phyloP scores from a whole-genome alignment of 2,113 vertebrate genomes.

The Dissostichus mawsoni region DNA sequence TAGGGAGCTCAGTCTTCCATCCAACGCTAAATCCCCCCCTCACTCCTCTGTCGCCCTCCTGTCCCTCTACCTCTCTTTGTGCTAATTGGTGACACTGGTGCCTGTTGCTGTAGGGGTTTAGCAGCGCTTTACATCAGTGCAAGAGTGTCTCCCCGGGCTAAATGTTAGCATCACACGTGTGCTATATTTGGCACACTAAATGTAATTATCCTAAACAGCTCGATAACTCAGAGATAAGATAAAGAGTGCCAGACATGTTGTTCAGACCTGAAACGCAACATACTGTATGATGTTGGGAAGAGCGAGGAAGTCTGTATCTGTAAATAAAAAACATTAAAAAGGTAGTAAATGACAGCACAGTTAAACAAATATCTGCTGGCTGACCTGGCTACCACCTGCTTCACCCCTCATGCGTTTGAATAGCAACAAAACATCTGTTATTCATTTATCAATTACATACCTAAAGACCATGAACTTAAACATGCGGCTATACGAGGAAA shows the following conservation, averaged over 20 bases:
- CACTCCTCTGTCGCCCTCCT: constrained; percentile 22
- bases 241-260: constrained; percentile 5
- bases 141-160: constrained; percentile 33
- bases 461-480: not conserved
- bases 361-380: constrained; percentile 23
- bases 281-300: not conserved
- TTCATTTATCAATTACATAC: not conserved
- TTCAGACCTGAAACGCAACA: not conserved
- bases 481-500: not conserved
- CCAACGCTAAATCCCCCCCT: constrained; percentile 36
- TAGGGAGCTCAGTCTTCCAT: constrained; percentile 37
- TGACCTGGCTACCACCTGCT: not conserved
- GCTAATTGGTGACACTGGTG: constrained; percentile 52
- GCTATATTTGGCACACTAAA: constrained; percentile 67
- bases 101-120: constrained; percentile 69
- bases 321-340: not conserved
- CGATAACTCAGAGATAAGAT: constrained; percentile 34
- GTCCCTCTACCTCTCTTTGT: constrained; percentile 28
- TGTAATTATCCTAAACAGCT: constrained; percentile 44
- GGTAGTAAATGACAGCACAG: not conserved
- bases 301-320: not conserved
- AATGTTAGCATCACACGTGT: constrained; percentile 58
- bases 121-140: constrained; percentile 50
- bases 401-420: not conserved
- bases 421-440: constrained; percentile 8